Evolutionary conservation across 1,140 invertebrate species (phyloP).

Genomic region (Vollenhovia emeryi): DNA sequence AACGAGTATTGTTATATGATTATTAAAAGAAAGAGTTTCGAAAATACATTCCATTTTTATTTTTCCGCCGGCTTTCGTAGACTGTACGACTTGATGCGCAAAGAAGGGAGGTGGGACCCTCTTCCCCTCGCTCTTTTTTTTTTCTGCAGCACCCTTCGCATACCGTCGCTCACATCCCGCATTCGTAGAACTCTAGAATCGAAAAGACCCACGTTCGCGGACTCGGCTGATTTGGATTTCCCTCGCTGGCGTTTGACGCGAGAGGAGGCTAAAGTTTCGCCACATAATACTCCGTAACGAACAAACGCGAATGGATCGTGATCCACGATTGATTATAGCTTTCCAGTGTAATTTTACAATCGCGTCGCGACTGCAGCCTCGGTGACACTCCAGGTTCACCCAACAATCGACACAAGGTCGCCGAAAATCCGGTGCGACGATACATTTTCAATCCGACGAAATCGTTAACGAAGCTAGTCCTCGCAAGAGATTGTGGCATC

Average conservation of each 20-base stretch:
- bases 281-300: not conserved
- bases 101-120: not conserved
- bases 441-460: not conserved
- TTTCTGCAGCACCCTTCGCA: not conserved
- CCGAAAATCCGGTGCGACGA: not conserved
- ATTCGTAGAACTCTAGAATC: not conserved
- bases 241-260: not conserved
- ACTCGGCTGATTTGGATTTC: not conserved
- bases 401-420: not conserved
- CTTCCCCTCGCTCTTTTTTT: not conserved
- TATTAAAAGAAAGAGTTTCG: slow-evolving; percentile 73
- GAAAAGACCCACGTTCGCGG: not conserved
- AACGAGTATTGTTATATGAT: slow-evolving; percentile 73
- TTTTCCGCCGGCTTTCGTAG: slow-evolving; percentile 61
- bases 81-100: slow-evolving; percentile 10
- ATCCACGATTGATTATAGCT: not conserved
- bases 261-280: not conserved
- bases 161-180: not conserved
- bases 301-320: not conserved
- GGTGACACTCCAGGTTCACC: not conserved
- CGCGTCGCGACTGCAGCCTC: too few relatives aligned
- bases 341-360: not conserved
- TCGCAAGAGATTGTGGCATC: not conserved
- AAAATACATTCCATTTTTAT: slow-evolving; percentile 73
- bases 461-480: not conserved